These are phyloP conservation scores for Cephalopholis sonnerati DNA, from an alignment of 2,113 vertebrate genomes.

Conservation along the genomic window DNA sequence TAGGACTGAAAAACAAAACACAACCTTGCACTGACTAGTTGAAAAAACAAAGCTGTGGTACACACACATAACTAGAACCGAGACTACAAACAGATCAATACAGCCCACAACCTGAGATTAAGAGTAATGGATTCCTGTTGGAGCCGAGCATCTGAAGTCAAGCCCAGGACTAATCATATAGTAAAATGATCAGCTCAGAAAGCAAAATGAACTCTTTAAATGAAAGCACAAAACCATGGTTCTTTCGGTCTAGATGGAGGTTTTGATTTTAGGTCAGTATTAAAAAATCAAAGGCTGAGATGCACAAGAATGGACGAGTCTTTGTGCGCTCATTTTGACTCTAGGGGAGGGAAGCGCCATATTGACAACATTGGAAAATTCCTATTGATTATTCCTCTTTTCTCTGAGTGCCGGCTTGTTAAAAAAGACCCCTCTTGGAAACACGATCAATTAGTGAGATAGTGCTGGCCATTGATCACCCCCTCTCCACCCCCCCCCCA, in stretches of 20 bases:
- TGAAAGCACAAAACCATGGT: neutral
- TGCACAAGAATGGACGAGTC: neutral
- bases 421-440: conserved; percentile 82
- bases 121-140: conserved; percentile 78
- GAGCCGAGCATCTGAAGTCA: conserved; percentile 63
- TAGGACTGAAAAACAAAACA: conserved; percentile 5
- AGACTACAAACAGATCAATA: conserved; percentile 78
- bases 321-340: conserved; percentile 59
- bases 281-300: neutral
- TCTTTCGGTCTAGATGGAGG: neutral
- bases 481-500: conserved; percentile 13
- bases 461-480: conserved; percentile 85
- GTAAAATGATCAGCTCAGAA: conserved; percentile 29
- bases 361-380: conserved; percentile 85
- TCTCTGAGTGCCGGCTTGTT: conserved; percentile 82
- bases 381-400: conserved; percentile 85
- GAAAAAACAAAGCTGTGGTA: conserved; percentile 68
- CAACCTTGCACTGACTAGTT: conserved; percentile 41
- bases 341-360: conserved; percentile 51
- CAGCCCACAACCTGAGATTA: conserved; percentile 71
- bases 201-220: conserved; percentile 8
- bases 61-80: conserved; percentile 69
- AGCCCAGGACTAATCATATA: conserved; percentile 45
- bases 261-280: neutral
- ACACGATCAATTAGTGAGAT: conserved; percentile 88